Base-by-base conservation (phyloP, 2,113 vertebrate species). In the Gobio gobio region DNA sequence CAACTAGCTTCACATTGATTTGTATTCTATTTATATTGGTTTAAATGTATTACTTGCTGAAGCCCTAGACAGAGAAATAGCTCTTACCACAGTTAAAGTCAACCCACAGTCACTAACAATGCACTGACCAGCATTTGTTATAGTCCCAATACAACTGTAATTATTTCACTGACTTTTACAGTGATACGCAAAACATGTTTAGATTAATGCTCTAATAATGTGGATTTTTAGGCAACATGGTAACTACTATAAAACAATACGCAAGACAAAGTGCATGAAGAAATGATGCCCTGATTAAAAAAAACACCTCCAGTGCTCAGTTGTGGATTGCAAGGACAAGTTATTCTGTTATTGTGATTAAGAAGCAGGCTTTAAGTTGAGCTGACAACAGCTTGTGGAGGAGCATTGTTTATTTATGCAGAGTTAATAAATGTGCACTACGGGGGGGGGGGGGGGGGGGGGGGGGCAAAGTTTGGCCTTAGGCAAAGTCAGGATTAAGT, bases 361-460 rank as follows among this genome's bases (percentile, higher is more conserved):
- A 2, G 72, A 74, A 61, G 58, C 73, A 74, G n/a, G 20, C 24
- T 36, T 54, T 33, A 63, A 22, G 45, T 18, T n/a, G 18, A 20
- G 14, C 59, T 47, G 24, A 78, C 14, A 78, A 73, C 88, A 66
- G 82, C 72, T 78, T 81, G 82, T 40, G 9, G 24, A 79, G 79
- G 7, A 77, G 59, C 51, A 74, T 84, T 72, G 76, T 86, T 89
- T 85, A 87, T 89, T 84, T 75, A 83, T 82, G 36, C 74, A 22
- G 45, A 61, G 83, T 82, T 87, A 82, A 87, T 87, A 87, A 81
- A 82, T 78, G 76, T 64, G 76, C 83, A 83, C 59, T 77, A 85
- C 56, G 88, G 64, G 14, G 79, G 18, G 73, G 22, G 59, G 43
- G 51, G 47, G 72, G 26, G 22, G 9, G n/a, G n/a, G n/a, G n/a